Base-by-base conservation (phyloP, 1,140 invertebrate species). In the Pogonus chalceus region DNA sequence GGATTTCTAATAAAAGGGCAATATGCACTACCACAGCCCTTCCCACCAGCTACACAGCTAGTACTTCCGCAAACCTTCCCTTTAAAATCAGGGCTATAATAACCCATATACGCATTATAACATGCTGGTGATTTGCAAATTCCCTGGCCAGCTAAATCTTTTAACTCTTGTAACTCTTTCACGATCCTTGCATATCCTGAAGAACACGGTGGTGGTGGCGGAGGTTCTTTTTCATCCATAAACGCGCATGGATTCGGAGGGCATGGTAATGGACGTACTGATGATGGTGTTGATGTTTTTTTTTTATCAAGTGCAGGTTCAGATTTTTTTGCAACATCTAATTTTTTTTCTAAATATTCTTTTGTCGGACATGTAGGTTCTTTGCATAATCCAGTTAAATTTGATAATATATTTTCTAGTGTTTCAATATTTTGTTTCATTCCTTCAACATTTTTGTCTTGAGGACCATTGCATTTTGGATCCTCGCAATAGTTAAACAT, bases 321-420 rank as follows among this genome's bases (percentile, higher is more conserved):
- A 12, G 7, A 4, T 43, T 10, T 43, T 12, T 43, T 43, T 4
- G 3, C 18, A 43, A 10, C 18, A 12, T 43, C 18, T 16, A 43
- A 18, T 12, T 43, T 43, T 43, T 43, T 43, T 4, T 18, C 18
- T 43, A 9, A 3, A 12, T 9, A 12, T 43, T 43, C 18, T 12
- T 9, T 9, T 10, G 18, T 50, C 16, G 53, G 47, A 50, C 53
- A 55, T 2, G 26, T 2, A 9, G 53, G 31, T 37, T 55, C 31
- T 7, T 37, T 35, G 20, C 53, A 55, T 20, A 26, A 22, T 24
- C 14, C 16, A 10, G 31, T 2, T 14, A n/a, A 3, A 20, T 2
- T 9, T 24, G 20, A 9, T 43, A 43, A 43, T 12, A 43, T 43
- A 4, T 43, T 43, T 4, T 43, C 37, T 18, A 43, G 18, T 10